Evolutionary conservation across 1,140 invertebrate species (phyloP).

Genomic region (Venturia canescens): DNA sequence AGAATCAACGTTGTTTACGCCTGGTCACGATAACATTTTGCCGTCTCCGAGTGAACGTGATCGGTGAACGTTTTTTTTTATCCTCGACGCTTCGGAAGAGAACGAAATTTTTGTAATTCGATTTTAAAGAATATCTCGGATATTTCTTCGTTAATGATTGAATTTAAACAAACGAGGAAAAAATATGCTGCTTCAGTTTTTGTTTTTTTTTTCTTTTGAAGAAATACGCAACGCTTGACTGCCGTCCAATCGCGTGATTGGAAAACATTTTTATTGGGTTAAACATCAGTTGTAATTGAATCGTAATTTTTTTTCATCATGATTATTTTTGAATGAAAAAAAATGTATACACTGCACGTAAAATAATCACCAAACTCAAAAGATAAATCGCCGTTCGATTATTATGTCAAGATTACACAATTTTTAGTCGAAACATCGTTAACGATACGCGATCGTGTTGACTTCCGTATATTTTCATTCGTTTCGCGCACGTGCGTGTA

Average conservation of each 20-base stretch:
- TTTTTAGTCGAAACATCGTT: neutral
- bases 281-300: too few species aligned
- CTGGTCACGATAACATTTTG: neutral
- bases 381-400: neutral
- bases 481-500: too few species aligned
- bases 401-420: neutral
- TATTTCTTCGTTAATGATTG: neutral
- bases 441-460: too few species aligned
- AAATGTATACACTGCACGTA: neutral
- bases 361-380: neutral
- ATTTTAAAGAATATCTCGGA: neutral
- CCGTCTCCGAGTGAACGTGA: neutral
- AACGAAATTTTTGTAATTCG: neutral
- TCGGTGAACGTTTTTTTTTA: neutral
- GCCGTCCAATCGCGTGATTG: too few species aligned
- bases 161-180: too few species aligned
- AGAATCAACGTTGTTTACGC: neutral
- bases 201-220: too few species aligned
- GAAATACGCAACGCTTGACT: too few species aligned
- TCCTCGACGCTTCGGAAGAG: neutral
- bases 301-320: too few species aligned
- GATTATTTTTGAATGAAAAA: neutral
- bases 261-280: neutral
- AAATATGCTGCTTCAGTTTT: too few species aligned
- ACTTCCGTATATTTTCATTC: too few species aligned